Evolutionary conservation across 2,797 vertebrate genomes (phyloP), one percentile per base, ranked within the genome.

Genomic region (Echeneis naucrates): DNA sequence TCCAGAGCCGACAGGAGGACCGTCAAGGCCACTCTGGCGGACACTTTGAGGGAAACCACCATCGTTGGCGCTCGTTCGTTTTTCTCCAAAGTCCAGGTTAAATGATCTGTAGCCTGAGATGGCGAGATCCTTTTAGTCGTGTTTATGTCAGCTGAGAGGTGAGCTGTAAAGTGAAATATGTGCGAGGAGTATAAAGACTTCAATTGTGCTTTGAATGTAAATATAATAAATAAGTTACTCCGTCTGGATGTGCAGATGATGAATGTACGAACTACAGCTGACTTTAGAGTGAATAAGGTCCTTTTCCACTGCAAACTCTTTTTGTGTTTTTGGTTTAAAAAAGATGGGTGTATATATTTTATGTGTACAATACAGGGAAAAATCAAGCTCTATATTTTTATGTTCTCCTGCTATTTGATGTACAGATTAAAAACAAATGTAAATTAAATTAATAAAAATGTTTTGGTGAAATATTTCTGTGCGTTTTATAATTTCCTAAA

Each of bases 11-110:
- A 91, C 67, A 73, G 84, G 76, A 88, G 2, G 7, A 80, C 2
- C 0, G 2, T 89, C 33, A 89, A 76, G 72, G 76, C 30, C 0
- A 81, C 85, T 3, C 69, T 96, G 35, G 64, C 78, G 1, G 87
- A 92, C 64, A 68, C 50, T 17, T 32, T 77, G 55, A 0, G 48
- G 17, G 2, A 58, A 2, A 1, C 33, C 7, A 0, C 2, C 2
- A 0, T 2, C 2, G 0, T 0, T 0, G 4, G 53, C 48, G 2
- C 17, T 13, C 0, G 26, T 68, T 0, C 87, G 65, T 94, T 97
- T 89, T 87, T 94, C 83, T 83, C 92, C 86, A 85, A 23, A 6
- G 64, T 92, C 5, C 33, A 23, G 2, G 1, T 88, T 26, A 81
- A 52, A 73, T 84, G 54, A 82, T 8, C 21, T 7, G 0, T 2